phyloP scores from a whole-genome alignment of 2,113 vertebrate species.

The Caloenas nicobarica region DNA sequence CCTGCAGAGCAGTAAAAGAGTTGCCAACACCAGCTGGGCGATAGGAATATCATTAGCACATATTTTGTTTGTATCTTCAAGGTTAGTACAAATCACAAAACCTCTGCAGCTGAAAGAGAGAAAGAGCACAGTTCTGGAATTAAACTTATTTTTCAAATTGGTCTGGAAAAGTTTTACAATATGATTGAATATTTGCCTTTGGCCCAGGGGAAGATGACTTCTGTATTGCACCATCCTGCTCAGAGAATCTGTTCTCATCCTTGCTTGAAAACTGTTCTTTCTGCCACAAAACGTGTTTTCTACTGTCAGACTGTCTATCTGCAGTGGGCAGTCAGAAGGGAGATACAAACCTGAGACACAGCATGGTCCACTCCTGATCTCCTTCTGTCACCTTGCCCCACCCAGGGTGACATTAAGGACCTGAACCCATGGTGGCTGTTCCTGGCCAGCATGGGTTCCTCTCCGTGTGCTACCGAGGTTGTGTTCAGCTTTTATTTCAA shows the following conservation, averaged over 20 bases:
- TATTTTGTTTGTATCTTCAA: conserved; percentile 67
- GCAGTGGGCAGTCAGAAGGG: not conserved
- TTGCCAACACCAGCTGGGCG: conserved; percentile 71
- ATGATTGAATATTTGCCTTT: not conserved
- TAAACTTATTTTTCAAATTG: conserved; percentile 30
- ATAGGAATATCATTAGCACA: conserved; percentile 72
- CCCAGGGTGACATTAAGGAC: accelerated
- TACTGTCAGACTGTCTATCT: not conserved
- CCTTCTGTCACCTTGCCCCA: not conserved
- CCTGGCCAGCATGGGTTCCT: accelerated
- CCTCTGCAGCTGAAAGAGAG: conserved; percentile 34
- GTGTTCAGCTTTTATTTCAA: not conserved
- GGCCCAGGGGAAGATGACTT: not conserved
- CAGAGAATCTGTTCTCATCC: not conserved
- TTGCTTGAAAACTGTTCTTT: not conserved
- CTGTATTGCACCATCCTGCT: not conserved
- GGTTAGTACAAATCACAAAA: conserved; percentile 68
- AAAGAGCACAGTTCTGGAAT: not conserved
- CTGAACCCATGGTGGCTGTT: not conserved
- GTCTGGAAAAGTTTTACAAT: not conserved
- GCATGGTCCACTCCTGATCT: accelerated
- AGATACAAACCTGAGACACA: not conserved
- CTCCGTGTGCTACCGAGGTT: accelerated
- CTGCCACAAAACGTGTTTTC: not conserved
- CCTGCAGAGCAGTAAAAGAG: conserved; percentile 68